A percentile compares a stretch with the other conserved stretches of the same genome.
Evolutionary conservation across 2,888 invertebrate genomes (phyloP).

Genomic region (Eristalis arbustorum): DNA sequence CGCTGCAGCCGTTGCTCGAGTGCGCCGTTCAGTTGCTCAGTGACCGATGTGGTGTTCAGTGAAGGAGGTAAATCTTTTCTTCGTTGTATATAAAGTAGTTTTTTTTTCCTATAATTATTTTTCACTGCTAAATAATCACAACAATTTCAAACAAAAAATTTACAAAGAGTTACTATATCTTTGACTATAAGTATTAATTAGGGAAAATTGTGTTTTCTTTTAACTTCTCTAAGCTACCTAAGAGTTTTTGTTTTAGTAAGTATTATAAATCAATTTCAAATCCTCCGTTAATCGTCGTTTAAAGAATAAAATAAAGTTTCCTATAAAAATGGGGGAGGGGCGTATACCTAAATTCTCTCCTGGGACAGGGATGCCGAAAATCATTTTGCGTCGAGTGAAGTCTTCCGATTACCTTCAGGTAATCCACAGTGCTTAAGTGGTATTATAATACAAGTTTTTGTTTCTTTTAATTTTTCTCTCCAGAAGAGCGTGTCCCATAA

Average conservation of each 20-base stretch:
- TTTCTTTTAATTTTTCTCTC: constrained; percentile 28
- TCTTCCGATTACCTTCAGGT: constrained; percentile 71
- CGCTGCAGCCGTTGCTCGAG: background rate
- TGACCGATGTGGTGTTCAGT: constrained; percentile 13
- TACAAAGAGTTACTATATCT: constrained; percentile 58
- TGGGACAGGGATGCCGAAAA: constrained; percentile 10
- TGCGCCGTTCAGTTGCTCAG: background rate
- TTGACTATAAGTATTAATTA: constrained; percentile 70
- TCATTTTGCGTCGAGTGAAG: constrained; percentile 71
- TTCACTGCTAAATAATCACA: constrained; percentile 69
- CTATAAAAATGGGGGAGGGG: constrained; percentile 74
- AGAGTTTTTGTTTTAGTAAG: constrained; percentile 60
- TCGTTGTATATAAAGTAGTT: constrained; percentile 43
- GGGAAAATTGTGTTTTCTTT: constrained; percentile 8
- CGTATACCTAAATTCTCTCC: constrained; percentile 55
- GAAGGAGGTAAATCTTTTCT: constrained; percentile 11
- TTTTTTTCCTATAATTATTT: constrained; percentile 71
- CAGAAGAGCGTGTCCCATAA: constrained; percentile 26
- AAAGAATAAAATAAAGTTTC: constrained; percentile 65
- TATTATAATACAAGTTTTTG: constrained; percentile 62
- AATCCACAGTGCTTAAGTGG: constrained; percentile 73
- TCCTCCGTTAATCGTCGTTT: constrained; percentile 80
- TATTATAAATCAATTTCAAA: constrained; percentile 73
- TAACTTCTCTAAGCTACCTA: constrained; percentile 52
- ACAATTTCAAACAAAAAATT: constrained; percentile 56